Conservation (phyloP, 1,140 invertebrate genomes). For the Heliconius hermathena region DNA sequence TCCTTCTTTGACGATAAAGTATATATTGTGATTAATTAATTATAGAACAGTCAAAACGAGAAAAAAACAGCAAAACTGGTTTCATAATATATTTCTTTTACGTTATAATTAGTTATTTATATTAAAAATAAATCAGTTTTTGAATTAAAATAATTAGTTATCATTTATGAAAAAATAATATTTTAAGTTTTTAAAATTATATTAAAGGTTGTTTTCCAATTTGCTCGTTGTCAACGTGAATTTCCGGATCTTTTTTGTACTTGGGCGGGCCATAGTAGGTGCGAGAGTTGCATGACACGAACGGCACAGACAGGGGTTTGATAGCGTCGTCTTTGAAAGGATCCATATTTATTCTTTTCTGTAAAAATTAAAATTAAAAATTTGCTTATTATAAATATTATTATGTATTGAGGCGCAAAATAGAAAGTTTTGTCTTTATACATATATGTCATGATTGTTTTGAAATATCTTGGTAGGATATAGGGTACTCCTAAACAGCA, state of each 20-base stretch:
- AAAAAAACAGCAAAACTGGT: background rate
- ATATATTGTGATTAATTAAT: no score
- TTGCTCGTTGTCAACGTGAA: slow-evolving; percentile 52
- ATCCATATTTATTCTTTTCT: slow-evolving; percentile 35
- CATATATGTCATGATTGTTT: no score
- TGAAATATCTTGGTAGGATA: no score
- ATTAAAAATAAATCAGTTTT: background rate
- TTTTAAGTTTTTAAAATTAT: slow-evolving; percentile 4
- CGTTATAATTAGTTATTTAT: background rate
- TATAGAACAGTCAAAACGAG: background rate
- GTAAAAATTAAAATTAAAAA: background rate
- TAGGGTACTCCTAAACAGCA: no score
- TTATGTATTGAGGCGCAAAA: no score
- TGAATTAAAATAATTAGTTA: background rate
- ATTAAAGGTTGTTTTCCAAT: slow-evolving; percentile 48
- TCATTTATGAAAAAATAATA: background rate
- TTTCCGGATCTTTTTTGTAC: slow-evolving; percentile 60
- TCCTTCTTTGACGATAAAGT: no score
- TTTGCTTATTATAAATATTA: background rate
- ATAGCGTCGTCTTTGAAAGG: background rate
- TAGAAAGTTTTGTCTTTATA: no score
- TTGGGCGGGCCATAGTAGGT: slow-evolving; percentile 39
- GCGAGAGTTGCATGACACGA: background rate
- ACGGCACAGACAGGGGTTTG: background rate
- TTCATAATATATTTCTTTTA: background rate